Conservation (phyloP, 1,140 invertebrate genomes). For the Anastatus disparis region DNA sequence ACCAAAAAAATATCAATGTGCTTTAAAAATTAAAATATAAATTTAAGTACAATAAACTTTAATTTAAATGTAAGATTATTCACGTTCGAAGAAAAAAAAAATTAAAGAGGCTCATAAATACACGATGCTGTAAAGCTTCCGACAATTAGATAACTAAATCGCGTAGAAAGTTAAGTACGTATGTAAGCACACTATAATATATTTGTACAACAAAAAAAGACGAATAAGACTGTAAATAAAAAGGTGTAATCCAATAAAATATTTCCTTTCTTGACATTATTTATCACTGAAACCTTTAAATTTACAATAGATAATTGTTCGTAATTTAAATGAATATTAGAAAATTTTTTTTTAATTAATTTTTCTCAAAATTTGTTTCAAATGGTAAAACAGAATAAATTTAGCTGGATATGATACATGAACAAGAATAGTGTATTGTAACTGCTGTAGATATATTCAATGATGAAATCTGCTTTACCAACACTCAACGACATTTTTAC, state of each 20-base stretch:
- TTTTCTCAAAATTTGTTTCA: not conserved
- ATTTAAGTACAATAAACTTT: too few relatives aligned
- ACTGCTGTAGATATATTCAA: not conserved
- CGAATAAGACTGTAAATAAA: constrained; percentile 37
- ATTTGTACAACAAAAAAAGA: constrained; percentile 39
- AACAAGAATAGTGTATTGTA: not conserved
- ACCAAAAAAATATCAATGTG: not conserved
- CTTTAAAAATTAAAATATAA: not conserved
- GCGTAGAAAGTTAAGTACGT: constrained; percentile 28
- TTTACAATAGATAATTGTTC: not conserved
- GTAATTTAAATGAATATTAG: not conserved
- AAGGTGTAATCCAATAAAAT: constrained; percentile 35
- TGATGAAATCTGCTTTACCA: constrained; percentile 19
- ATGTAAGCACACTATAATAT: constrained; percentile 33
- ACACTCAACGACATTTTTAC: too few relatives aligned
- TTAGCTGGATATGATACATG: not conserved
- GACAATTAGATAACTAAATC: constrained; percentile 13
- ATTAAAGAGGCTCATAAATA: not conserved
- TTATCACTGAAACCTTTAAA: not conserved
- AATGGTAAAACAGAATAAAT: not conserved
- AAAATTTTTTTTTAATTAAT: not conserved
- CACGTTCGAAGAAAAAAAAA: too few relatives aligned
- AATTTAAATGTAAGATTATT: too few relatives aligned
- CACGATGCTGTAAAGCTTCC: constrained; percentile 3
- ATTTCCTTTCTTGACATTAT: constrained; percentile 26